Evolutionary conservation across 2,888 invertebrate genomes (phyloP).

Genomic region (Ceramica pisi): DNA sequence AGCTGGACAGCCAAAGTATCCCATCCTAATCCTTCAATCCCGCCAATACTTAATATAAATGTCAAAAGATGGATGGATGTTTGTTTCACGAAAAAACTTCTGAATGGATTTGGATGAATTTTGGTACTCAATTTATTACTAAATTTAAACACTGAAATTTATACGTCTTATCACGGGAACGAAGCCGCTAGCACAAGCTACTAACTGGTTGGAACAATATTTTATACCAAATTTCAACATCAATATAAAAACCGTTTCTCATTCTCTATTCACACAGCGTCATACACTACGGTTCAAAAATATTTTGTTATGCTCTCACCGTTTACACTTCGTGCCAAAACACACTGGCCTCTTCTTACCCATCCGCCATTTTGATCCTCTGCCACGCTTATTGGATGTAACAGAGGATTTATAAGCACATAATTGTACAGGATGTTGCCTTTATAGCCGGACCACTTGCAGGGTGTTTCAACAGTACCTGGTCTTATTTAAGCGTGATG

Average conservation of each 20-base stretch:
- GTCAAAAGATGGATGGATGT: too few relatives aligned
- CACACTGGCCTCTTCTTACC: not conserved
- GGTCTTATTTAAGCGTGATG: not conserved
- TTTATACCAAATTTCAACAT: not conserved
- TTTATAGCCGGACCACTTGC: constrained; percentile 43
- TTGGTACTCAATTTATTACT: too few relatives aligned
- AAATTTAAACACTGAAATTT: too few relatives aligned
- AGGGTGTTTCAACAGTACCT: not conserved
- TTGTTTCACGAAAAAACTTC: too few relatives aligned
- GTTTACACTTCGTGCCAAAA: constrained; percentile 11
- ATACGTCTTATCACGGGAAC: too few relatives aligned
- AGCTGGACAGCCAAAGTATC: too few relatives aligned
- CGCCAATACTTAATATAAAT: too few relatives aligned
- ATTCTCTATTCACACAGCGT: not conserved
- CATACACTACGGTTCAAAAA: not conserved
- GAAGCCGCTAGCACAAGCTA: too few relatives aligned
- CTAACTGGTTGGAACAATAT: too few relatives aligned
- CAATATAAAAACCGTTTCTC: not conserved
- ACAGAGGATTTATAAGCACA: constrained; percentile 60
- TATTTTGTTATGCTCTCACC: not conserved
- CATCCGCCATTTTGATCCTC: constrained; percentile 41
- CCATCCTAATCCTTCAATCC: too few relatives aligned
- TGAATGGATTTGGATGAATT: too few relatives aligned
- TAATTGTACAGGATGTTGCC: constrained; percentile 55
- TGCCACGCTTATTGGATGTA: constrained; percentile 45